Base-by-base conservation (phyloP, 1,140 invertebrate species). In the Lerema accius region DNA sequence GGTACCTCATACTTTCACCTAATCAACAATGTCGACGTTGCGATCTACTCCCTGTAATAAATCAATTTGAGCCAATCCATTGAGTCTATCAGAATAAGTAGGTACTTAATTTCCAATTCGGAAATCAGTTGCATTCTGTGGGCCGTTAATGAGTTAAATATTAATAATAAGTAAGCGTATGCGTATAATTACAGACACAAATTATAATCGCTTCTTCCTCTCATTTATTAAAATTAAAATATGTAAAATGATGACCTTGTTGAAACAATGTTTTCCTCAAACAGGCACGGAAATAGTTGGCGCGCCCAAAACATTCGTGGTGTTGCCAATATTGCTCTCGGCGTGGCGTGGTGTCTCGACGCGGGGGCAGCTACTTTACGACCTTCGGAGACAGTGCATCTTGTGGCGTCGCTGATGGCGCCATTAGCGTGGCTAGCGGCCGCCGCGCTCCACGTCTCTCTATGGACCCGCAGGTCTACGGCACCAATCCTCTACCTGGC, bases 341-440 rank as follows among this genome's bases (percentile, higher is more conserved):
- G 60, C 10, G 75, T 67, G 11, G 66, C 67, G 13, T 87, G 84
- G 87, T 78, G 76, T 49, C 80, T 73, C 42, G 76, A 73, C 6
- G 81, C 82, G 1, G 84, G 80, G 0, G 76, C 71, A 3, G 75
- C 79, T 0, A 64, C 71, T 0, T 72, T 87, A 0, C 72, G 82
- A n/a, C 76, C 77, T 0, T 55, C 64, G 7, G 65, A 76, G 35
- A 82, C 80, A 0, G 76, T 87, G 13, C 71, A 63, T 1, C 69
- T 89, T 28, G 78, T 82, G 4, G 69, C 73, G 1, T 71, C 74
- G 0, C 60, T 87, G 1, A 70, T 82, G 69, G 66, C 82, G 0
- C 83, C 84, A 0, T 67, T 83, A 11, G 76, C 78, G 9, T 88
- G 87, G 87, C 58, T 88, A 5, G 82, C 85, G 0, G 80, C 84